Base-by-base conservation (phyloP, 2,888 invertebrate species). In the Matsumyia berberina region DNA sequence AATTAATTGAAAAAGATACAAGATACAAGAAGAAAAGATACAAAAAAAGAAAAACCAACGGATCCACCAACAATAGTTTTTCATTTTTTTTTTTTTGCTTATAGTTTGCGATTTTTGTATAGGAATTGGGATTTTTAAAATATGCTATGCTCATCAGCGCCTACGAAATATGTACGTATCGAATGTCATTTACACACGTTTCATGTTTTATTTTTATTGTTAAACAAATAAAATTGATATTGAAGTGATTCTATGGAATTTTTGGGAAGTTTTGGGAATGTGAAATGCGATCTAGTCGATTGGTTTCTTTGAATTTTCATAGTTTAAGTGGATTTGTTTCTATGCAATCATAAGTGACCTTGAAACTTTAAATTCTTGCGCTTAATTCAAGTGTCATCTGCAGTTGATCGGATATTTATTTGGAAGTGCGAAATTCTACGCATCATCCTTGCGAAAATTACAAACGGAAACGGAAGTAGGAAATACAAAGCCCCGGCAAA, bases 61-160 rank as follows among this genome's bases (percentile, higher is more conserved):
- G 17, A 69, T 69, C 53, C 62, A 73, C 62, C 49, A 37, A 72
- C 49, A 69, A 55, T 29, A 73, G 17, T 49, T 86, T 87, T 87
- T 90, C 90, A 88, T 89, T 89, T 88, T 88, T 90, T 89, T 88
- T 89, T 88, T 88, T 88, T 66, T 79, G 86, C 83, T 72, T 86
- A 81, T 53, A 33, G 58, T 78, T 69, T 76, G 67, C 67, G 74
- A 46, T 73, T 86, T 80, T 83, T 58, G n/a, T 37, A 67, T 42
- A 80, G 77, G 53, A 66, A 74, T 80, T 80, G 72, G 78, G 55
- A 76, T 72, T 76, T 80, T 70, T 89, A 88, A 88, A 89, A 89
- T 90, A 90, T 90, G 90, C 89, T 90, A 90, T 90, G 90, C 90
- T 90, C 91, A 91, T 90, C 90, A 91, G 90, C 90, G 89, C 87